Conservation (phyloP, 2,113 vertebrate genomes). For the Calidris pygmaea region DNA sequence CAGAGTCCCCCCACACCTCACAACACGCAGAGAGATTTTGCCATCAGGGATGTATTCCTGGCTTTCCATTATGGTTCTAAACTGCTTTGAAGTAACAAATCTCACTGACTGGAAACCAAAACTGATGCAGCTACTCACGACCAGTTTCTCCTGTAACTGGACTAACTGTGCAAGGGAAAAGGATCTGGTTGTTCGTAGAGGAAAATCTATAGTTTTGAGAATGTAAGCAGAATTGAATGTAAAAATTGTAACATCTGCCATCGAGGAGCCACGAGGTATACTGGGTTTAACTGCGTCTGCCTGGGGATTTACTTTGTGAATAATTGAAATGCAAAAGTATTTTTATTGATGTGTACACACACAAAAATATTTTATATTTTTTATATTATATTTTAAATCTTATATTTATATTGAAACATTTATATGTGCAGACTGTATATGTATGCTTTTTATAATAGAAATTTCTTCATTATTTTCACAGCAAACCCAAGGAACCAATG, state of each 20-base stretch:
- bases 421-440: background rate
- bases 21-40: background rate
- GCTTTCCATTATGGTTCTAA: background rate
- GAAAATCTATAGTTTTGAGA: background rate
- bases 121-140: background rate
- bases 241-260: background rate
- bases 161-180: background rate
- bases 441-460: background rate
- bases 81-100: background rate
- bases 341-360: background rate
- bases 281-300: background rate
- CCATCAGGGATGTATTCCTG: background rate
- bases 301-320: background rate
- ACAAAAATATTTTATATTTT: background rate
- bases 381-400: background rate
- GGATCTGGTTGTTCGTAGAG: background rate
- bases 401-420: background rate
- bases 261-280: background rate
- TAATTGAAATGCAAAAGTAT: background rate
- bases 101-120: background rate
- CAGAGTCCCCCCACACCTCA: background rate
- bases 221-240: background rate
- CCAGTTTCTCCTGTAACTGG: background rate
- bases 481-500: slow-evolving; percentile 96
- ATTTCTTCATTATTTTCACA: slow-evolving; percentile 71